These are phyloP conservation scores for Colossoma macropomum DNA, from an alignment of 2,113 vertebrate species.

Conservation along the genomic window DNA sequence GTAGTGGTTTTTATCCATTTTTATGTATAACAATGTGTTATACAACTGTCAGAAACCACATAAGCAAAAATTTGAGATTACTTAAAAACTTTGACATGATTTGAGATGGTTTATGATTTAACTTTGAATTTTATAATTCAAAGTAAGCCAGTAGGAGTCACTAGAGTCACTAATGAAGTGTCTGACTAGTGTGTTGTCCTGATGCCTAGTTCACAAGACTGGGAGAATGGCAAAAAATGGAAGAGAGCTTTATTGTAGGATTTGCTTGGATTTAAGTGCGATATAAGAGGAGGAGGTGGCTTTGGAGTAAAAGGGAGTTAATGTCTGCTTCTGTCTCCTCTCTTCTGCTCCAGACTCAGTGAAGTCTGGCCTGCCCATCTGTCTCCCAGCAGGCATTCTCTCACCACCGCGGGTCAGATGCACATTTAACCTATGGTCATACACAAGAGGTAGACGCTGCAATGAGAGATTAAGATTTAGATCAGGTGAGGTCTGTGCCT, in stretches of 20 bases:
- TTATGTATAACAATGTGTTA: too few relatives aligned
- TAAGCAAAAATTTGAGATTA: too few relatives aligned
- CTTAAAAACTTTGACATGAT: too few relatives aligned
- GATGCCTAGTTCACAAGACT: neutral
- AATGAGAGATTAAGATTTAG: neutral
- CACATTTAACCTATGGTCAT: conserved; percentile 2
- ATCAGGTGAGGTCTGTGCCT: neutral
- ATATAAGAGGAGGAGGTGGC: neutral
- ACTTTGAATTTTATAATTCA: neutral
- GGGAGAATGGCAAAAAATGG: neutral
- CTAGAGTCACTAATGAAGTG: neutral
- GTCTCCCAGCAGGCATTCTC: conserved; percentile 48
- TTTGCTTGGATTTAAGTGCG: neutral
- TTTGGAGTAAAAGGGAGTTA: neutral
- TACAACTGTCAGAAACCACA: too few relatives aligned
- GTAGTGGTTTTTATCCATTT: too few relatives aligned
- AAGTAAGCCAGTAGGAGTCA: neutral
- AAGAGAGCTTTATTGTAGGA: neutral
- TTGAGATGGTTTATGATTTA: too few relatives aligned
- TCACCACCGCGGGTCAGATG: neutral
- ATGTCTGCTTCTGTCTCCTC: neutral
- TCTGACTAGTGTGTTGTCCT: neutral
- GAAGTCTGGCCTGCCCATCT: conserved; percentile 54
- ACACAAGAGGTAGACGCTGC: neutral
- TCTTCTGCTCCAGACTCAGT: conserved; percentile 15